Evolutionary conservation across 1,140 invertebrate species (phyloP), one percentile per base, ranked within the genome.

Genomic region (Drosophila micromelanica): DNA sequence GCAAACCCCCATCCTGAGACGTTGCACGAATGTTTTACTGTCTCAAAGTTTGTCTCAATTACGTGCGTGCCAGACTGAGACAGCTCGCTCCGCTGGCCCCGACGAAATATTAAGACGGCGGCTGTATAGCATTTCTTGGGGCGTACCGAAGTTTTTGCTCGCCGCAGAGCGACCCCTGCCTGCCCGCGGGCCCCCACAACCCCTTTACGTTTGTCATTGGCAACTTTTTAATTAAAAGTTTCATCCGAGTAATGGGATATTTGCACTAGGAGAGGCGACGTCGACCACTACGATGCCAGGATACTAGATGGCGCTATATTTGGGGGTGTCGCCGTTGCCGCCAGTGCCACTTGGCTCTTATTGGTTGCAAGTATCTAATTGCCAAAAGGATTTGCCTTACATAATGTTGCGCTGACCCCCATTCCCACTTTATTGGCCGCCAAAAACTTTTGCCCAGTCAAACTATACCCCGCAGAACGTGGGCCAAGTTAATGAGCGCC

Each of bases 211-310:
- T 87, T 87, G 78, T 86, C 84, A 86, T 86, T 86, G 82, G 82
- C 64, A 86, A 86, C 82, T 86, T 89, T 89, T 89, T 89, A 89
- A 89, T 89, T 89, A 89, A 89, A 89, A 89, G 84, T 87, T 87
- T 87, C 84, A 89, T 89, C 76, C 84, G 70, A 84, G 84, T 89
- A 89, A 89, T 89, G 84, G 79, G 86, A 90, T 89, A 85, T 91
- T 91, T 90, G 78, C 82, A 86, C 82, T 86, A 71, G 74, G 84
- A 86, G 78, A 87, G 81, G 82, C 82, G 71, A 78, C 64, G 60
- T 63, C 61, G 45, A 69, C 73, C 62, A 75, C 60, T 54, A 65
- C 73, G 76, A 86, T 82, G 78, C 79, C 61, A 52, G 9, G 60
- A 62, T 60, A 60, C 59, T 59, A 87, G 75, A 78, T 73, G 72